Evolutionary conservation across 2,888 invertebrate genomes (phyloP), one percentile per base, ranked within the genome.

Genomic region (Limnephilus marmoratus): DNA sequence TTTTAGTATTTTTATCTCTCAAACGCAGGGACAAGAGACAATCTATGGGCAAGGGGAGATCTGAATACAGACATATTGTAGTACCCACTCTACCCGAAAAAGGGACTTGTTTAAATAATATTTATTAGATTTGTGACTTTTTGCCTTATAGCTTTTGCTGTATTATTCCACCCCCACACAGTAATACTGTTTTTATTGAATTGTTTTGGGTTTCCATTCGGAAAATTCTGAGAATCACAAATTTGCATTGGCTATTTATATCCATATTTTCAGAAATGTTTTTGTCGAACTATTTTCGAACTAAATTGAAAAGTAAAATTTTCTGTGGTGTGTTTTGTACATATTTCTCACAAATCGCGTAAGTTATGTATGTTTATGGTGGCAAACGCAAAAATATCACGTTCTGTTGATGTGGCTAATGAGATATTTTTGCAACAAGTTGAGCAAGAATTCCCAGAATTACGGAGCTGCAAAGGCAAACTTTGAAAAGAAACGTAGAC

Each of bases 321-420:
- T 31, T 82, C 82, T 34, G 31, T 82, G 15, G 0, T 34, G 24
- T 81, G 15, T 31, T 15, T 34, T 34, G 15, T 34, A 82, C 5
- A 29, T 82, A 15, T 82, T 31, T 31, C 34, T 68, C 24, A 9
- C 24, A 68, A 68, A 68, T 68, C 24, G 0, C 53, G 5, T 53
- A 53, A 24, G 68, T 68, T 68, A 1, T 68, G 24, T 68, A 24
- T 7, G 68, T 24, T 24, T 68, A 9, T 18, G 24, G 9, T 68
- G 68, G 24, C 68, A 7, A 68, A 24, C 2, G 68, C 5, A 68
- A 82, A 83, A 86, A 68, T 34, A 29, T 86, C 49, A n/a, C 15
- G 53, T 86, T 87, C 87, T 53, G 15, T 34, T 87, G 49, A 34
- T 49, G 87, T 53, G 87, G 18, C 34, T 87, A 87, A 87, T 87